phyloP scores from a whole-genome alignment of 2,888 invertebrate species.

The Orthosia gothica region DNA sequence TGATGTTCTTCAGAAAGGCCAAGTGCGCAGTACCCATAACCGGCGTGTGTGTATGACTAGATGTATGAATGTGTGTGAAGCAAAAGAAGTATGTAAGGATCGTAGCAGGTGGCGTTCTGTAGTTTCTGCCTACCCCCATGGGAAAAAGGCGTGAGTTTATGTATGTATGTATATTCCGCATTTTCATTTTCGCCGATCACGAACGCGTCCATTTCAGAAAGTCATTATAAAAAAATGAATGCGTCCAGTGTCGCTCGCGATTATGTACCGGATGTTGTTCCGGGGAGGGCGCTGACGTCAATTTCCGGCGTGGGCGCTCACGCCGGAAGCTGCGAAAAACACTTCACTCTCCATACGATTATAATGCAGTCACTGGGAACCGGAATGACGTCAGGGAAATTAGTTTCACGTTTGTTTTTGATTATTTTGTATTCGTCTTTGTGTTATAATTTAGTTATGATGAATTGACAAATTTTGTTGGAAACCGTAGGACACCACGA shows the following conservation, averaged over 20 bases:
- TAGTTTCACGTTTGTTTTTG: constrained; percentile 48
- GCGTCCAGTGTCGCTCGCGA: constrained; percentile 79
- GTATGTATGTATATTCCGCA: too few species aligned
- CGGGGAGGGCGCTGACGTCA: constrained; percentile 81
- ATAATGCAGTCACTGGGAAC: constrained; percentile 66
- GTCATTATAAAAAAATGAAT: constrained; percentile 77
- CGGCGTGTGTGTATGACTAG: too few species aligned
- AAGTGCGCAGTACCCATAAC: too few species aligned
- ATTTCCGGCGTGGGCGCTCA: constrained; percentile 79
- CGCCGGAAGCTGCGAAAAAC: constrained; percentile 80
- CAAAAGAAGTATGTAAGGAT: too few species aligned
- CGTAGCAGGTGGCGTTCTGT: too few species aligned
- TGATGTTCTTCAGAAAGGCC: too few species aligned
- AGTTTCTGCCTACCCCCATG: too few species aligned
- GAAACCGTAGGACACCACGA: too few species aligned
- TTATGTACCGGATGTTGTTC: constrained; percentile 83
- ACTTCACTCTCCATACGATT: constrained; percentile 72
- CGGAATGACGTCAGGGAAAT: constrained; percentile 65
- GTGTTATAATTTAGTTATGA: too few species aligned
- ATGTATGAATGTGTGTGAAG: too few species aligned
- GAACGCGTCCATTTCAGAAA: constrained; percentile 54
- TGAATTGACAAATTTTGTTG: too few species aligned
- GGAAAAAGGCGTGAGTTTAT: too few species aligned
- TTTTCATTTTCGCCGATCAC: constrained; percentile 23
- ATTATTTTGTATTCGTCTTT: constrained; percentile 5